These are phyloP conservation scores for Noctuana brunneofusca DNA, from an alignment of 2,888 invertebrate species.

Conservation along the genomic window DNA sequence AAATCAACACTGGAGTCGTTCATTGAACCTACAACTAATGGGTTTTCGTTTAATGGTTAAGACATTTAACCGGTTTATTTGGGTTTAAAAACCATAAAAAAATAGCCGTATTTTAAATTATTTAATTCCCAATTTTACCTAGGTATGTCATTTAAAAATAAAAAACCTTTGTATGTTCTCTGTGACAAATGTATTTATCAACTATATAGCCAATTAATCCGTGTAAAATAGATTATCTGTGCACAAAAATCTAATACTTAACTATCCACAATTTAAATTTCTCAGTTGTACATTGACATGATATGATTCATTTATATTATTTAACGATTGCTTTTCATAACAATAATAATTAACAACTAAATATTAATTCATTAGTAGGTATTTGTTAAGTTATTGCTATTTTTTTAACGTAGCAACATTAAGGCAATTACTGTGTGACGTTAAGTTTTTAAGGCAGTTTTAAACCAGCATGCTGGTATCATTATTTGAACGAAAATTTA, in stretches of 20 bases:
- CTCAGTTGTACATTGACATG: conserved; percentile 39
- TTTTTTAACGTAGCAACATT: background rate
- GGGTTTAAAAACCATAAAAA: too few species aligned
- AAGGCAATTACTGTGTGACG: background rate
- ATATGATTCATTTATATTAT: conserved; percentile 49
- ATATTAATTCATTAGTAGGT: background rate
- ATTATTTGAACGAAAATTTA: too few species aligned
- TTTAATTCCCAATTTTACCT: too few species aligned
- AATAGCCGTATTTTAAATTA: background rate
- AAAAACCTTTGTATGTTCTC: background rate
- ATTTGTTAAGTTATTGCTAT: background rate
- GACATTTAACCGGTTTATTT: too few species aligned
- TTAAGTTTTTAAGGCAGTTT: too few species aligned
- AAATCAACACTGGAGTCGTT: too few species aligned
- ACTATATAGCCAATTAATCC: background rate
- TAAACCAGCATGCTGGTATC: too few species aligned
- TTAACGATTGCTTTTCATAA: conserved; percentile 15
- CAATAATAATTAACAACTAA: background rate
- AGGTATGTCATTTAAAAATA: too few species aligned
- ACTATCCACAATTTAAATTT: background rate
- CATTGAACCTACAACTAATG: too few species aligned
- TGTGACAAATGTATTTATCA: background rate
- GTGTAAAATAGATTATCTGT: background rate
- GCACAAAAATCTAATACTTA: conserved; percentile 4
- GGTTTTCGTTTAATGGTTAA: too few species aligned